A percentile compares a stretch with the other conserved stretches of the same genome.
These are phyloP conservation scores for Platalea minor DNA, from an alignment of 2,797 vertebrate species.

Conservation along the genomic window DNA sequence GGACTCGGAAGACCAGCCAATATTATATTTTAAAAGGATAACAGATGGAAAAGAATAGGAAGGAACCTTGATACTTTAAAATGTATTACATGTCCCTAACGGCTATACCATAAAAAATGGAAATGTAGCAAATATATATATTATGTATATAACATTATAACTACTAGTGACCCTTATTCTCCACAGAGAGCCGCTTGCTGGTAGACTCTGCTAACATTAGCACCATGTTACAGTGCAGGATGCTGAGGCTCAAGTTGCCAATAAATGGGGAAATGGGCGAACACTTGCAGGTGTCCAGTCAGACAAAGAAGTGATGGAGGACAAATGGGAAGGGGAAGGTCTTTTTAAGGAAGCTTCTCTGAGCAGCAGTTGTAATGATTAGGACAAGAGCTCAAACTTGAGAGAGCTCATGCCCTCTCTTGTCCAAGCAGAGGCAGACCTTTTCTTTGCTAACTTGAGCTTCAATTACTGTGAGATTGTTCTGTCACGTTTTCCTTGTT, in stretches of 20 bases:
- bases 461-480: neutral
- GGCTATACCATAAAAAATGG: neutral
- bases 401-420: neutral
- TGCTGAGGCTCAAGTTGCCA: neutral
- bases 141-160: neutral
- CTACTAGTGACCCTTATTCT: neutral
- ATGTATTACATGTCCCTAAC: neutral
- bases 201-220: neutral
- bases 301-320: neutral
- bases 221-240: neutral
- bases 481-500: neutral
- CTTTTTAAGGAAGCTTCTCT: neutral
- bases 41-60: neutral
- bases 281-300: neutral
- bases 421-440: neutral
- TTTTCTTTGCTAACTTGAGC: neutral
- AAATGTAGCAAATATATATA: neutral
- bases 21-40: neutral
- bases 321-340: neutral
- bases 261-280: neutral
- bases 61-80: neutral
- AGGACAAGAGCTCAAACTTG: neutral
- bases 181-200: accelerated
- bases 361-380: neutral
- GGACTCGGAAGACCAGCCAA: neutral